A percentile compares a stretch with the other conserved stretches of the same genome.
Evolutionary conservation across 2,797 vertebrate species (phyloP).

Genomic region (Myoxocephalus aenaeus): DNA sequence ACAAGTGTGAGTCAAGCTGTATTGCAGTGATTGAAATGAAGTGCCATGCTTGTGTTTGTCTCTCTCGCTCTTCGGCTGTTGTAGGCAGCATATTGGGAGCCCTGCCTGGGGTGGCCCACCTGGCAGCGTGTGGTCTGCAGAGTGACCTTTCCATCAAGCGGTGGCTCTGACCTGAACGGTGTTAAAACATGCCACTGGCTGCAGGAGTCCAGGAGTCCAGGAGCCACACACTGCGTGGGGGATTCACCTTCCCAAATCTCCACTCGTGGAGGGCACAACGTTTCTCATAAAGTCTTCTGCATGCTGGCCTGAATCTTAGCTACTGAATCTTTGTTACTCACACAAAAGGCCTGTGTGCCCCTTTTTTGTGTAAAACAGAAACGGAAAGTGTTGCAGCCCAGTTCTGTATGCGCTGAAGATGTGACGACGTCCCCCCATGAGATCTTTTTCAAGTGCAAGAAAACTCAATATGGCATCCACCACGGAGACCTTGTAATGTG

Average conservation of each 20-base stretch:
- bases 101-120: slow-evolving; percentile 31
- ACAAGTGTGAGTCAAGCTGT: slow-evolving; percentile 34
- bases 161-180: slow-evolving; percentile 40
- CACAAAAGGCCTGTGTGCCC: no score
- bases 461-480: slow-evolving; percentile 31
- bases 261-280: not conserved
- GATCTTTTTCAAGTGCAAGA: slow-evolving; percentile 28
- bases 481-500: slow-evolving; percentile 36
- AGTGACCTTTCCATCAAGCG: slow-evolving; percentile 54
- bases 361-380: slow-evolving; percentile 1
- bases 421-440: not conserved
- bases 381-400: slow-evolving; percentile 2
- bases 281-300: not conserved
- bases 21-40: slow-evolving; percentile 39
- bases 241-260: slow-evolving; percentile 33
- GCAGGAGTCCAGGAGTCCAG: slow-evolving; percentile 30
- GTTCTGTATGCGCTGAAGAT: not conserved
- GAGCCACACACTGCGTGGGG: slow-evolving; percentile 19
- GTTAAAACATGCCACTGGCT: slow-evolving; percentile 53
- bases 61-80: slow-evolving; percentile 13
- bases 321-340: not conserved
- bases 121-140: slow-evolving; percentile 54
- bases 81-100: slow-evolving; percentile 9
- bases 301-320: not conserved
- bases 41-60: slow-evolving; percentile 31